A percentile compares a stretch with the other conserved stretches of the same genome.
phyloP scores from a whole-genome alignment of 1,140 invertebrate species.

The Psilanteris sp. region DNA sequence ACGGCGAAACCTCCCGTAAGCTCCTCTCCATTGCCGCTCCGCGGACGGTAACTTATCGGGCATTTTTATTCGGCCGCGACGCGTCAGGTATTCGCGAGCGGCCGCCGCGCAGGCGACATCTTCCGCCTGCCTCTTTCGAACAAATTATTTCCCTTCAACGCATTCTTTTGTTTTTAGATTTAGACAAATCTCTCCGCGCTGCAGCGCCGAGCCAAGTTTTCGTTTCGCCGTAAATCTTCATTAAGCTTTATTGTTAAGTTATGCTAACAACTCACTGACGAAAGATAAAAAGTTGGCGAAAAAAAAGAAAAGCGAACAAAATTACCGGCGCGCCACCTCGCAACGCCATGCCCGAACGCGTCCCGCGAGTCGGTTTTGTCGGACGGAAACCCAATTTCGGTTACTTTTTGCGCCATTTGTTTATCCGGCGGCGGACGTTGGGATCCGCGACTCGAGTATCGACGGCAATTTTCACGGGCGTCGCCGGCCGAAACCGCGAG shows the following conservation, averaged over 20 bases:
- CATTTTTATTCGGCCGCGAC: constrained; percentile 17
- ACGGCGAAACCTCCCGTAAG: constrained; percentile 18
- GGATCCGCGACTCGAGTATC: no score
- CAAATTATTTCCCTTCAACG: neutral
- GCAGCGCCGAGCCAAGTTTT: constrained; percentile 20
- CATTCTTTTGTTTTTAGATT: constrained; percentile 3
- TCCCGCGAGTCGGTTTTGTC: constrained; percentile 8
- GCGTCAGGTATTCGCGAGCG: neutral
- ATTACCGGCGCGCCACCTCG: no score
- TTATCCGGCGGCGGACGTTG: no score
- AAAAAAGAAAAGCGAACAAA: no score
- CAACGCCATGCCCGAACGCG: no score
- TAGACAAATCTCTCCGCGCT: constrained; percentile 13
- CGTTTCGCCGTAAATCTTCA: constrained; percentile 26
- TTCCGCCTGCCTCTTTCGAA: no score
- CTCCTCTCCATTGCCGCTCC: neutral
- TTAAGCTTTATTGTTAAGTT: constrained; percentile 44
- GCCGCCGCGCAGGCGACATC: no score
- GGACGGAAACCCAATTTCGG: constrained; percentile 1
- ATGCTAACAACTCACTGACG: constrained; percentile 25
- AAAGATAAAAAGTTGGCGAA: constrained; percentile 23
- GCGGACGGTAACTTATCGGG: constrained; percentile 8
- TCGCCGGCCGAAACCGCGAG: no score
- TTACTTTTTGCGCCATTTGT: constrained; percentile 9
- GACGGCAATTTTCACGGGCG: no score